phyloP scores from a whole-genome alignment of 2,797 vertebrate species.

The Cyclopterus lumpus region DNA sequence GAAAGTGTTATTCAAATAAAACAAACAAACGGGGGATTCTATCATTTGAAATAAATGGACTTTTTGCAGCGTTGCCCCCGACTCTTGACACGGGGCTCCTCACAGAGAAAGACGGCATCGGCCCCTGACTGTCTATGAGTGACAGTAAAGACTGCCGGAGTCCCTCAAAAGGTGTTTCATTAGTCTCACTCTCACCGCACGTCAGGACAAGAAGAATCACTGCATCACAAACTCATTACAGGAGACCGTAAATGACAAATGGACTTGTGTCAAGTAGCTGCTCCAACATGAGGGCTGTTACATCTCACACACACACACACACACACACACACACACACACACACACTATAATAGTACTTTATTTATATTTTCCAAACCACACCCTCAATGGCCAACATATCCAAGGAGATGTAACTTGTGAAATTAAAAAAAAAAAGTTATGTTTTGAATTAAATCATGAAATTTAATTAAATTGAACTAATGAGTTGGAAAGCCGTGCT shows the following conservation, averaged over 20 bases:
- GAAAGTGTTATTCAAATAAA: too few species aligned
- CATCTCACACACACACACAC: neutral
- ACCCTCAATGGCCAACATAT: neutral
- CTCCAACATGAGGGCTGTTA: slow-evolving; percentile 30
- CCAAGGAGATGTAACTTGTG: neutral
- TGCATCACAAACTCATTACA: neutral
- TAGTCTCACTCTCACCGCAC: slow-evolving; percentile 32
- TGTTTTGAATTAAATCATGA: neutral
- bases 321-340: too few species aligned
- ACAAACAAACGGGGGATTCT: neutral
- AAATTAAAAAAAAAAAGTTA: neutral
- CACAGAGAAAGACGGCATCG: too few species aligned
- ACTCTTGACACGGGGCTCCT: too few species aligned
- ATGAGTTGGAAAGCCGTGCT: neutral
- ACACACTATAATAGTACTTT: neutral
- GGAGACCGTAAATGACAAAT: slow-evolving; percentile 10
- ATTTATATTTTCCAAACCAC: neutral
- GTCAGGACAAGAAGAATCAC: neutral
- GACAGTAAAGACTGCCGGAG: slow-evolving; percentile 43
- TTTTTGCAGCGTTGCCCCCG: neutral
- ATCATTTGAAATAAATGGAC: neutral
- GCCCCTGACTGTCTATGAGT: slow-evolving; percentile 21
- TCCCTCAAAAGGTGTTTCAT: slow-evolving; percentile 58
- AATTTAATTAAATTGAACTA: neutral
- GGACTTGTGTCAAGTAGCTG: slow-evolving; percentile 6